These are phyloP conservation scores for Stomorhina lunata DNA, from an alignment of 2,888 invertebrate species.

Conservation along the genomic window DNA sequence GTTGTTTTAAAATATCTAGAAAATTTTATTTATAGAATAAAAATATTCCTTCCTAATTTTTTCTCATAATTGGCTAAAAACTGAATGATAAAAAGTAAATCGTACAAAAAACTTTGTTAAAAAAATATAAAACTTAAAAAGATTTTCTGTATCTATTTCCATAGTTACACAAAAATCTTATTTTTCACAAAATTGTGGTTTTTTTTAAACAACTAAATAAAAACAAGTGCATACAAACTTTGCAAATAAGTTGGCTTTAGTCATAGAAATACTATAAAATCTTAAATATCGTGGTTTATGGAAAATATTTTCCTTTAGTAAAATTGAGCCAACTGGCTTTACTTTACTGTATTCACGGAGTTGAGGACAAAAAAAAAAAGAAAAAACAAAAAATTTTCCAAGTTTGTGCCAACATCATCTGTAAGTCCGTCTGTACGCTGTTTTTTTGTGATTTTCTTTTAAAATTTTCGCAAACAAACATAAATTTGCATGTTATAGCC, in stretches of 20 bases:
- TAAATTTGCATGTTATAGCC: slow-evolving; percentile 46
- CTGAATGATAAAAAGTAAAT: neutral
- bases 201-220: neutral
- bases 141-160: neutral
- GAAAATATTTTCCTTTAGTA: neutral
- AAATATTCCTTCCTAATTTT: neutral
- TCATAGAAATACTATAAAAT: slow-evolving; percentile 5
- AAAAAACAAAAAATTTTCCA: too few relatives aligned
- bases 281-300: neutral
- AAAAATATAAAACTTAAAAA: neutral
- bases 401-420: neutral
- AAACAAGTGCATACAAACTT: slow-evolving; percentile 13
- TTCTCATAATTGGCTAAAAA: neutral
- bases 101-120: neutral
- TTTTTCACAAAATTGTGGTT: slow-evolving; percentile 8
- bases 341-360: slow-evolving; percentile 3
- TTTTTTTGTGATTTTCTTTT: neutral
- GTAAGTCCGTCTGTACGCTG: neutral
- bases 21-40: too few relatives aligned
- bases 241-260: slow-evolving; percentile 10
- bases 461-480: slow-evolving; percentile 9
- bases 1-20: too few relatives aligned
- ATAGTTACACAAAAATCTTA: neutral
- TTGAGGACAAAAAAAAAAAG: slow-evolving; percentile 5
- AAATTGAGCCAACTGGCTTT: neutral